Base-by-base conservation (phyloP, 2,888 invertebrate genomes). In the Philereme vetulata region DNA sequence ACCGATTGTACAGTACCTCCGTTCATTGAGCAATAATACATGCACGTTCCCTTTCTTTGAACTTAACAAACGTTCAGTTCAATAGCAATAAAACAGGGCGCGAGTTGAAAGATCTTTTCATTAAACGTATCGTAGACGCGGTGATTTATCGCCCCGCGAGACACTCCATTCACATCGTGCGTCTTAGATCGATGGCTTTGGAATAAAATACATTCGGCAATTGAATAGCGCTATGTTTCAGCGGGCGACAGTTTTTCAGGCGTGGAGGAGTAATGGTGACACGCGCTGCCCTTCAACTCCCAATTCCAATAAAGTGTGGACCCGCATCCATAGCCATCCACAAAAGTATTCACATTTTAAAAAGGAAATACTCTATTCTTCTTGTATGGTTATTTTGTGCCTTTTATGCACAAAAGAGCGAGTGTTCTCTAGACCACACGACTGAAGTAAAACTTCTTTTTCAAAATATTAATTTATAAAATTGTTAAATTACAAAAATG, bases 211-310 rank as follows among this genome's bases (percentile, higher is more conserved):
- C 86, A 86, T 87, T 87, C 82, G 75, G 80, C 87, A 90, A 90
- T 90, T 88, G 88, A 89, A 90, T 85, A 85, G 85, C 83, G 84
- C 85, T 85, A 90, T 89, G 89, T 90, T 90, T 90, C 88, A 90
- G 79, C 72, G 79, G 76, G 80, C 86, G 89, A 90, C 88, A 88
- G 82, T 90, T 90, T 90, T 90, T 88, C 87, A 86, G 84, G 78
- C 81, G 79, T 75, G 72, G 76, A 83, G 80, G 80, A 88, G 87
- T 90, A 90, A 91, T 90, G 85, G 87, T 78, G 82, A 81, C 85
- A 84, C 86, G 85, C 86, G 86, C 82, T 85, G 80, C 76, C 84
- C 85, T 79, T 83, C 82, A 83, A 86, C 84, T 86, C 86, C 85
- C 88, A 89, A 90, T 90, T 89, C 84, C 87, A 89, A 90, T 90